Evolutionary conservation across 2,888 invertebrate species (phyloP).

Genomic region (Epistrophe eligans): DNA sequence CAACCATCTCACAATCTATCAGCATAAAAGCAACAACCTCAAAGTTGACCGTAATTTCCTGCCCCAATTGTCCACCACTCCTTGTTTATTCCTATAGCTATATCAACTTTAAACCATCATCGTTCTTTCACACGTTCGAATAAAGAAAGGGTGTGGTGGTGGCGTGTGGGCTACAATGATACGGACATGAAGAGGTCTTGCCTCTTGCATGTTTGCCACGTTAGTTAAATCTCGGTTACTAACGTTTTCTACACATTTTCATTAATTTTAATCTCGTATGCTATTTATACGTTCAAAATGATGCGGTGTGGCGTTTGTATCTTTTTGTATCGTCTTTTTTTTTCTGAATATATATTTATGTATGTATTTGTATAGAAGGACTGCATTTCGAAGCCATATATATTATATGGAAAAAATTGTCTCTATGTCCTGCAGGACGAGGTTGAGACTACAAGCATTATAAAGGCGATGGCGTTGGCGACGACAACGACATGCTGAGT

Average conservation of each 20-base stretch:
- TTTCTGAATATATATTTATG: neutral
- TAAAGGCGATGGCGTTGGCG: neutral
- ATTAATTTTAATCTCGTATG: constrained; percentile 63
- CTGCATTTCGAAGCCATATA: neutral
- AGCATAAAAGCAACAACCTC: constrained; percentile 54
- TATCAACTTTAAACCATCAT: neutral
- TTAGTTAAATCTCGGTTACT: constrained; percentile 47
- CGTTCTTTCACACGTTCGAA: neutral
- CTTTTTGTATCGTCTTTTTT: neutral
- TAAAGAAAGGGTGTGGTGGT: neutral
- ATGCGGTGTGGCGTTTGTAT: neutral
- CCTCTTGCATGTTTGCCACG: constrained; percentile 19
- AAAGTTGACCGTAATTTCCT: constrained; percentile 62
- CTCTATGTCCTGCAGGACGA: constrained; percentile 10
- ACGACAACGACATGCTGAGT: neutral
- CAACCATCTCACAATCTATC: neutral
- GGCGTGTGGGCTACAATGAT: too few species aligned
- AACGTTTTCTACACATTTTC: constrained; percentile 68
- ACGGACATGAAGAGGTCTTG: neutral
- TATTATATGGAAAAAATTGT: neutral
- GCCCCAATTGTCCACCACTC: constrained; percentile 29
- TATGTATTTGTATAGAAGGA: neutral
- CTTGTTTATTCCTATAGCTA: neutral
- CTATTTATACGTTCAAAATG: constrained; percentile 37
- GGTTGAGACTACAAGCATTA: neutral